Evolutionary conservation across 2,797 vertebrate genomes (phyloP).

Genomic region (Helicolenus hilgendorfi): DNA sequence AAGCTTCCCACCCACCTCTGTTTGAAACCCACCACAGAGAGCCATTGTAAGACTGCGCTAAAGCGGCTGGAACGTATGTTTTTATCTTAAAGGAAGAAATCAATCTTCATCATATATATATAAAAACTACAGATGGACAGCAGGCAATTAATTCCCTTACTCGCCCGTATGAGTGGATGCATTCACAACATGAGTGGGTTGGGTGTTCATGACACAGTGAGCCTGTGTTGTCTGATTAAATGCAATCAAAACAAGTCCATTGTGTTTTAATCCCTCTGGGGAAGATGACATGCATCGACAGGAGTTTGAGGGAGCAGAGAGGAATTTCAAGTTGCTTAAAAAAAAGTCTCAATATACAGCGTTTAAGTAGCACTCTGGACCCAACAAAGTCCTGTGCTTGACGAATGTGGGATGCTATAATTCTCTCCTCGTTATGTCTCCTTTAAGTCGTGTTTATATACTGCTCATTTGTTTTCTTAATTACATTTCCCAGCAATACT

Average conservation of each 20-base stretch:
- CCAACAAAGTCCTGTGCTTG: slow-evolving; percentile 25
- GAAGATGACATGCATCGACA: slow-evolving; percentile 4
- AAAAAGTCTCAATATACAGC: neutral
- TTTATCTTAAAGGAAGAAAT: slow-evolving; percentile 21
- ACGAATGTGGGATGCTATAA: slow-evolving; percentile 36
- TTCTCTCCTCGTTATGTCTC: slow-evolving; percentile 33
- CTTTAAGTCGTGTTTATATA: slow-evolving; percentile 32
- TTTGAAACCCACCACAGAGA: slow-evolving; percentile 28
- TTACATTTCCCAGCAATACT: slow-evolving; percentile 27
- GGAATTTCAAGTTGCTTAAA: neutral
- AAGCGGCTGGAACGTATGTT: neutral
- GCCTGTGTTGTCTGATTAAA: slow-evolving; percentile 72
- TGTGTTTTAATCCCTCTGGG: slow-evolving; percentile 54
- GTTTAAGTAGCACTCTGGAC: slow-evolving; percentile 4
- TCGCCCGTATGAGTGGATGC: slow-evolving; percentile 21
- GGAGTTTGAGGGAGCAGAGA: slow-evolving; percentile 14
- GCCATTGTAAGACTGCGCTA: slow-evolving; percentile 17
- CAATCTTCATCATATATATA: slow-evolving; percentile 27
- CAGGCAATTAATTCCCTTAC: slow-evolving; percentile 64
- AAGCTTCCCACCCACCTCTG: slow-evolving; percentile 42
- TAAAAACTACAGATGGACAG: slow-evolving; percentile 63
- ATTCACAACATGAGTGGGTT: slow-evolving; percentile 61
- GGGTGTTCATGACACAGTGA: slow-evolving; percentile 38
- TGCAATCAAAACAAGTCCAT: slow-evolving; percentile 65
- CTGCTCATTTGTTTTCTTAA: slow-evolving; percentile 56